phyloP scores from a whole-genome alignment of 37 sponge, comb jelly and placozoan species.

The Haliclona indistincta region DNA sequence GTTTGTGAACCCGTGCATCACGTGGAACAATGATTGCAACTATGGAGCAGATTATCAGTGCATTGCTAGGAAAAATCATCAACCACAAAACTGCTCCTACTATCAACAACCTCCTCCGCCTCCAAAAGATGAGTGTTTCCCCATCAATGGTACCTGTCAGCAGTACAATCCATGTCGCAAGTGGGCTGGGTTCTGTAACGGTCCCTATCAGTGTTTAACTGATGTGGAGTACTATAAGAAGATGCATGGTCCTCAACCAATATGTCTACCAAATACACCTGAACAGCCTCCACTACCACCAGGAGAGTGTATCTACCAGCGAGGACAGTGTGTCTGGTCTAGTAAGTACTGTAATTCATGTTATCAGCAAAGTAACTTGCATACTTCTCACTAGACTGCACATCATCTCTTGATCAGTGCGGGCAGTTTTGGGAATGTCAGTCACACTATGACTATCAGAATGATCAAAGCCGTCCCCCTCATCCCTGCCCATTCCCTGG shows the following conservation, averaged over 20 bases:
- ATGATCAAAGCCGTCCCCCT: background rate
- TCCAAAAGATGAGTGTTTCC: background rate
- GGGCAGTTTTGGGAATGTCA: background rate
- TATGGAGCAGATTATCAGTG: background rate
- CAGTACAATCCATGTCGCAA: background rate
- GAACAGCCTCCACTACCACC: background rate
- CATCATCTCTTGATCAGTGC: no score
- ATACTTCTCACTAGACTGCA: background rate
- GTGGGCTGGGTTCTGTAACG: background rate
- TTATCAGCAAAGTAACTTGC: background rate
- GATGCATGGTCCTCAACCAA: background rate
- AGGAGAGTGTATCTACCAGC: background rate
- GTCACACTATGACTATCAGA: background rate
- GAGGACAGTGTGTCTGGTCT: background rate
- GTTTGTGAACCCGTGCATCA: background rate
- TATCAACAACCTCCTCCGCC: background rate
- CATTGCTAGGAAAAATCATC: background rate
- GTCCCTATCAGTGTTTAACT: background rate
- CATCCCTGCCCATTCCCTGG: background rate
- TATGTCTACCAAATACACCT: background rate
- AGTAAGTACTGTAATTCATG: background rate
- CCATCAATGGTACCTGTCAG: background rate
- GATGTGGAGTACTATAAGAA: background rate
- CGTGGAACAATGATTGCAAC: background rate
- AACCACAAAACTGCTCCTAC: no score